phyloP scores from a whole-genome alignment of 2,113 vertebrate genomes.

The Thinocorus orbignyianus region DNA sequence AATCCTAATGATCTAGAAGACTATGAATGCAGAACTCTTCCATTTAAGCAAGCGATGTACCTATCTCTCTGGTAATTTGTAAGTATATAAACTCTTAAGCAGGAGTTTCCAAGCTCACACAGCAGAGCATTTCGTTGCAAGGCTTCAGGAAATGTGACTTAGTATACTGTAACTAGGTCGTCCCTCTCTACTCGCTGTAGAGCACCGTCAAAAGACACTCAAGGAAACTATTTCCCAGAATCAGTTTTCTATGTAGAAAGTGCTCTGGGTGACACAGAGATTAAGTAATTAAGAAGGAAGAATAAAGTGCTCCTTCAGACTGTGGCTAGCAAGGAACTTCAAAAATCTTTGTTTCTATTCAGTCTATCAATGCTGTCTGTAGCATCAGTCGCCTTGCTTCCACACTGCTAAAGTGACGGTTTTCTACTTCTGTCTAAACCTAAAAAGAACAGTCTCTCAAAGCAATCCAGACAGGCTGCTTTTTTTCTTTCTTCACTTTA shows the following conservation, averaged over 20 bases:
- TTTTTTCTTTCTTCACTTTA: not conserved
- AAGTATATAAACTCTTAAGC: not conserved
- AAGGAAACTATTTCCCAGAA: not conserved
- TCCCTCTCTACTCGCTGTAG: not conserved
- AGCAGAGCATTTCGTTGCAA: not conserved
- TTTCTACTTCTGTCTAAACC: not conserved
- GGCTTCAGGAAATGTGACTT: not conserved
- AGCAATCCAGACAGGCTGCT: not conserved
- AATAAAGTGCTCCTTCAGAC: not conserved
- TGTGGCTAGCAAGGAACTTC: not conserved
- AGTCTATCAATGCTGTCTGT: not conserved
- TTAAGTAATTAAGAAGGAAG: not conserved
- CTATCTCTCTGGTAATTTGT: not conserved
- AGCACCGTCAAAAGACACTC: not conserved
- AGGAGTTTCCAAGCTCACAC: not conserved
- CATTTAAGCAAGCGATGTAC: not conserved
- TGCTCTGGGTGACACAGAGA: not conserved
- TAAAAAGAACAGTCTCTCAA: not conserved
- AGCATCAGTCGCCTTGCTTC: not conserved
- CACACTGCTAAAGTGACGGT: not conserved
- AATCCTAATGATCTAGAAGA: not conserved
- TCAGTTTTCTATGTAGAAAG: not conserved
- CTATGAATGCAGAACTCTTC: not conserved
- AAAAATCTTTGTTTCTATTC: not conserved
- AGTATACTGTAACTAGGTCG: fast-evolving